Evolutionary conservation across 53 echinoderm and acorn worm genomes (phyloP).

Genomic region (Paracentrotus lividus): DNA sequence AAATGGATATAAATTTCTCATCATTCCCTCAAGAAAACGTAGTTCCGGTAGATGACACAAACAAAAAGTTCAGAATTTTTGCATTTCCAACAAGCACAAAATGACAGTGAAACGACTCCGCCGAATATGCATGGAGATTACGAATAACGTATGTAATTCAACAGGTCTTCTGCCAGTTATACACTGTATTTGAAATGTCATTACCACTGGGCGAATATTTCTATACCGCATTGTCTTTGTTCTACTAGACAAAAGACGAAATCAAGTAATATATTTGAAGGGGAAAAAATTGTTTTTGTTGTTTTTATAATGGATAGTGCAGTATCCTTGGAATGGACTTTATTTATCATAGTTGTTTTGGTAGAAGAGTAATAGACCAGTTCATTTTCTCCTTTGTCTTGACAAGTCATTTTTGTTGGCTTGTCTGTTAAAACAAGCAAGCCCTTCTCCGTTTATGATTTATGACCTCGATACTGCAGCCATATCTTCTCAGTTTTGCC

Average conservation of each 20-base stretch:
- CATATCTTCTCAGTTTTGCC: not conserved
- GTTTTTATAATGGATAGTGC: not conserved
- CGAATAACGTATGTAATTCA: not conserved
- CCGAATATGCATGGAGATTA: no score
- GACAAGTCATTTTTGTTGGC: not conserved
- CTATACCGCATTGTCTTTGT: not conserved
- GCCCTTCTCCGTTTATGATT: slow-evolving; percentile 22
- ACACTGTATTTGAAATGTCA: not conserved
- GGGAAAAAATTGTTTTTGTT: not conserved
- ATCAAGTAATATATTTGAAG: not conserved
- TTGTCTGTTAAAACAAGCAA: slow-evolving; percentile 47
- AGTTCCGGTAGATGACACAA: no score
- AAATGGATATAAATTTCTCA: no score
- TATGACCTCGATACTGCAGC: slow-evolving; percentile 8
- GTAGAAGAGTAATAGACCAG: not conserved
- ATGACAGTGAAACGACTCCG: no score
- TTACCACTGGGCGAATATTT: not conserved
- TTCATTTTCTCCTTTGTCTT: slow-evolving; percentile 26
- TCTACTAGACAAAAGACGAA: not conserved
- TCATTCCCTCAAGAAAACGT: no score
- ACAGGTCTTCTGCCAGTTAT: not conserved
- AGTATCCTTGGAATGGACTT: not conserved
- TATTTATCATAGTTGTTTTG: not conserved
- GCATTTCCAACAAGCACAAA: no score
- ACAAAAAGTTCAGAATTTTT: no score